Evolutionary conservation across 2,888 invertebrate species (phyloP).

Genomic region (Rhagium mordax): DNA sequence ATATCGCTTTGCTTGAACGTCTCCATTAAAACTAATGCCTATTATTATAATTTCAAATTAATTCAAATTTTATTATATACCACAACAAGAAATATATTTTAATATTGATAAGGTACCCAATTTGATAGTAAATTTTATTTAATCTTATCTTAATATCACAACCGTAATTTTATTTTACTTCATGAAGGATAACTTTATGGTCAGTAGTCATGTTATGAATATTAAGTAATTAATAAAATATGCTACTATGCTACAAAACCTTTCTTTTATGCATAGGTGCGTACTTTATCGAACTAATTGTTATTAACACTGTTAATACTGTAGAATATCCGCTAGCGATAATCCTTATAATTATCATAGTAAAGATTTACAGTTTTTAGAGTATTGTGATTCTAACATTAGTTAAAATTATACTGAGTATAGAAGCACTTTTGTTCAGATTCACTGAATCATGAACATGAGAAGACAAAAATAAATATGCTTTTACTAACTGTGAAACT

Average conservation of each 20-base stretch:
- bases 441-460: constrained; percentile 44
- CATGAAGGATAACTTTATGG: not conserved
- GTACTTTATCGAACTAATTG: no score
- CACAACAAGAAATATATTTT: not conserved
- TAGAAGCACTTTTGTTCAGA: constrained; percentile 44
- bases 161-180: not conserved
- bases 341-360: not conserved
- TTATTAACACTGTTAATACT: no score
- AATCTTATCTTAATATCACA: not conserved
- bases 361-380: not conserved
- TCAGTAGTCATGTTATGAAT: not conserved
- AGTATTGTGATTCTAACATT: not conserved
- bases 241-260: no score
- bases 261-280: no score
- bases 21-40: not conserved
- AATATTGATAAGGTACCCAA: not conserved
- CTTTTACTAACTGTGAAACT: constrained; percentile 33
- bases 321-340: no score
- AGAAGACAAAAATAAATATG: constrained; percentile 47
- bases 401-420: constrained; percentile 42
- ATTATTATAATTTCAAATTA: not conserved
- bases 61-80: not conserved
- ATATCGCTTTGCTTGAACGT: not conserved
- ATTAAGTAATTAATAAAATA: not conserved
- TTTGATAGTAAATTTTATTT: not conserved